These are phyloP conservation scores for Entelurus aequoreus DNA, from an alignment of 2,113 vertebrate genomes.

Conservation along the genomic window DNA sequence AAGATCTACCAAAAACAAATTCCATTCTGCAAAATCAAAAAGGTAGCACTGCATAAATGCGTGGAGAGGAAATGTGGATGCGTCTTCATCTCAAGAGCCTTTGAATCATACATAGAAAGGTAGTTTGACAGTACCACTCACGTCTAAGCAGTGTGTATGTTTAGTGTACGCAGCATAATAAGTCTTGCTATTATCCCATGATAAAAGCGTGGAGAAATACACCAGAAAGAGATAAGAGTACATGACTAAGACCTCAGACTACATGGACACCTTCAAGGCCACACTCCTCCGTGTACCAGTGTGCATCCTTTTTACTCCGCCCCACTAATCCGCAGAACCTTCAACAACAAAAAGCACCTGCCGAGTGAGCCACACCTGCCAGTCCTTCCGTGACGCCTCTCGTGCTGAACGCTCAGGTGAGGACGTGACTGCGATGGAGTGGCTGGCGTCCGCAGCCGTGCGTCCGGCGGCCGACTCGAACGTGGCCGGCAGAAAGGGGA, in stretches of 20 bases:
- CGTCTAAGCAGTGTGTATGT: constrained; percentile 68
- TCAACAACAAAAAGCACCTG: constrained; percentile 37
- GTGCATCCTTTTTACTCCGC: constrained; percentile 29
- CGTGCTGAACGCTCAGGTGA: constrained; percentile 22
- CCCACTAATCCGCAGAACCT: constrained; percentile 37
- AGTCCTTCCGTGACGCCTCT: constrained; percentile 23
- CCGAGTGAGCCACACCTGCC: constrained; percentile 32
- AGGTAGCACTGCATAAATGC: constrained; percentile 1
- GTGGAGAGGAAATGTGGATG: constrained; percentile 1
- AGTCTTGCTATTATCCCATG: constrained; percentile 64
- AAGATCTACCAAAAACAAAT: constrained; percentile 19
- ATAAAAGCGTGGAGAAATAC: constrained; percentile 68
- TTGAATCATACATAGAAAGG: constrained; percentile 76
- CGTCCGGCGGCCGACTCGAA: constrained; percentile 47
- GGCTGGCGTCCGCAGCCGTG: constrained; percentile 38
- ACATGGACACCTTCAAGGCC: constrained; percentile 59
- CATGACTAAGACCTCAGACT: constrained; percentile 68
- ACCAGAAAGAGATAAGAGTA: constrained; percentile 62
- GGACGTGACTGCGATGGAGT: constrained; percentile 57
- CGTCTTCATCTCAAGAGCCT: constrained; percentile 65
- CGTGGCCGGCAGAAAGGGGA: constrained; percentile 46
- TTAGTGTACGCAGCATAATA: constrained; percentile 68
- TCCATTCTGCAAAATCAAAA: neutral
- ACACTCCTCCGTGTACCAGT: constrained; percentile 64
- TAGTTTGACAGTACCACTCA: constrained; percentile 74